These are phyloP conservation scores for Salvelinus alpinus DNA, from an alignment of 2,113 vertebrate species.

Conservation along the genomic window DNA sequence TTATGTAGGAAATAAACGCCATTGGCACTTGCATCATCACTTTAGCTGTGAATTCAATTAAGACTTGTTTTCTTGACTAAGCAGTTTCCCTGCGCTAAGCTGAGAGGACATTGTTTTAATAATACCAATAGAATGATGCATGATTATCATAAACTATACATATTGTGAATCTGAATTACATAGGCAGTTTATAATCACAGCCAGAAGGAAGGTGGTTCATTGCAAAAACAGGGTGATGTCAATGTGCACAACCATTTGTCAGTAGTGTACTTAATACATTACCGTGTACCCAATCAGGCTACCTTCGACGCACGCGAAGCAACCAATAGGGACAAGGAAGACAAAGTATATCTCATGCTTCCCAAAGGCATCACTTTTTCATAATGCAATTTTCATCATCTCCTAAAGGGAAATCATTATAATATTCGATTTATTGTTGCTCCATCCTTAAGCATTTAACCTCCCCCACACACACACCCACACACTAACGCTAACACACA, in stretches of 20 bases:
- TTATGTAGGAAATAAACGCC: background rate
- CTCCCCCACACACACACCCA: too few species aligned
- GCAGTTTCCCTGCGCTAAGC: conserved; percentile 5
- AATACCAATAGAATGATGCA: conserved; percentile 16
- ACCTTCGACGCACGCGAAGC: conserved; percentile 42
- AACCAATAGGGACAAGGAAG: conserved; percentile 33
- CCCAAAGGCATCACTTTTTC: conserved; percentile 11
- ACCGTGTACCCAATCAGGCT: conserved; percentile 48
- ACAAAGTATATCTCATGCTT: conserved; percentile 37
- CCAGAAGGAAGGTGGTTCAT: conserved; percentile 59
- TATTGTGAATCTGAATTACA: conserved; percentile 56
- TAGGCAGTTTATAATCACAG: conserved; percentile 58
- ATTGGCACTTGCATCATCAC: background rate
- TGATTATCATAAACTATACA: conserved; percentile 41
- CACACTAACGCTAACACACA: conserved; percentile 10
- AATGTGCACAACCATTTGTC: conserved; percentile 56
- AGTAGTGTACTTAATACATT: conserved; percentile 47
- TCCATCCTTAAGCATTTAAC: too few species aligned
- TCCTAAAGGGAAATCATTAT: too few species aligned
- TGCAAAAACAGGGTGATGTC: conserved; percentile 53
- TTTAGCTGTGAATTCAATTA: background rate
- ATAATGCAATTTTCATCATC: too few species aligned
- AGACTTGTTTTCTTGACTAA: background rate
- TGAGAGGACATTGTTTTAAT: background rate
- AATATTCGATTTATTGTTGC: too few species aligned